These are phyloP conservation scores for Himalopsyche tibetana DNA, from an alignment of 2,888 invertebrate genomes.

Conservation along the genomic window DNA sequence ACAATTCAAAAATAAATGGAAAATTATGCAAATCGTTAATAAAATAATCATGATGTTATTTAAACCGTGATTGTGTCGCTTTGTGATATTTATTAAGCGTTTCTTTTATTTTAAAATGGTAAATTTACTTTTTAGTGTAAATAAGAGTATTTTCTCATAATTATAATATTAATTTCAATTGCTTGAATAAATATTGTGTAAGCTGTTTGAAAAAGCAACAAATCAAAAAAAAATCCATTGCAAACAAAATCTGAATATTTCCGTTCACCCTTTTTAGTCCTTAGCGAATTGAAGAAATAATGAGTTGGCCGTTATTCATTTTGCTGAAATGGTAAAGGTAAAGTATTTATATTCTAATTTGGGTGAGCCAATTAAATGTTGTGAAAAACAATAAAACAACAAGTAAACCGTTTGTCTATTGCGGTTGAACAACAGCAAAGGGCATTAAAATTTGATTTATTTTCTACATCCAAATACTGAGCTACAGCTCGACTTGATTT, in stretches of 20 bases:
- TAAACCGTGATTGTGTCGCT: no score
- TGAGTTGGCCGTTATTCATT: conserved; percentile 24
- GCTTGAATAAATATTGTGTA: no score
- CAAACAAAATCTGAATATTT: background rate
- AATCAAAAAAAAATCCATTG: background rate
- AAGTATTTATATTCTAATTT: conserved; percentile 37
- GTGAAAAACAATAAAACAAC: conserved; percentile 38
- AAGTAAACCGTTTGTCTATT: conserved; percentile 26
- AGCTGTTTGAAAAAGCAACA: no score
- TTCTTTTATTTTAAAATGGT: no score
- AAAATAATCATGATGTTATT: no score
- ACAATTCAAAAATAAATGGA: no score
- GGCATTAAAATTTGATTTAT: conserved; percentile 42
- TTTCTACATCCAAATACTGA: background rate
- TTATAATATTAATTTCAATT: no score
- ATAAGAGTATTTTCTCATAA: no score
- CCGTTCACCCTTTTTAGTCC: background rate
- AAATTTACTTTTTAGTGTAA: no score
- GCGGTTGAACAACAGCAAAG: conserved; percentile 11
- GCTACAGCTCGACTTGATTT: no score
- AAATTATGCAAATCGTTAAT: no score
- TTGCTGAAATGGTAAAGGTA: conserved; percentile 28
- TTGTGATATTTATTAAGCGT: no score
- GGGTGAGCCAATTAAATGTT: conserved; percentile 40
- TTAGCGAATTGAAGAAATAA: conserved; percentile 4